Conservation (phyloP, 2,113 vertebrate genomes). For the Brachypteracias leptosomus region DNA sequence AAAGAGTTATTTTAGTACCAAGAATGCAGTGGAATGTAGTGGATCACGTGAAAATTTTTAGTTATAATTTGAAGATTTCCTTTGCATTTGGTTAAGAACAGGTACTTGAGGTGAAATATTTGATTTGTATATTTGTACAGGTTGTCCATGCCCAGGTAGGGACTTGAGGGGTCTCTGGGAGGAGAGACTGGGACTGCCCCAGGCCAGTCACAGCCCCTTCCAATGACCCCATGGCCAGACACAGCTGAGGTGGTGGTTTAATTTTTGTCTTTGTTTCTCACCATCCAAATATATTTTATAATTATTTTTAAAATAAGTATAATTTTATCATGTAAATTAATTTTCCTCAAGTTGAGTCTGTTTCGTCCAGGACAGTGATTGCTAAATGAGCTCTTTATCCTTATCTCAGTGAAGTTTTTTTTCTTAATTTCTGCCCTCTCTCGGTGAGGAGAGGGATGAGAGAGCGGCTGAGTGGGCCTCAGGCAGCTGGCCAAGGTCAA, state of each 20-base stretch:
- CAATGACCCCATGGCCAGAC: too few relatives aligned
- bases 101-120: neutral
- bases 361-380: neutral
- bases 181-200: neutral
- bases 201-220: neutral
- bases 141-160: rapidly evolving
- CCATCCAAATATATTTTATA: neutral
- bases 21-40: too few relatives aligned
- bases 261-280: neutral
- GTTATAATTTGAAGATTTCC: neutral
- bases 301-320: too few relatives aligned
- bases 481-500: neutral
- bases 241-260: neutral
- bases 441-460: neutral
- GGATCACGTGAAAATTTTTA: neutral
- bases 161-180: neutral
- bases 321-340: neutral
- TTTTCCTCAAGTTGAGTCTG: neutral
- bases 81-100: neutral
- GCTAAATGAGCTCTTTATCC: neutral
- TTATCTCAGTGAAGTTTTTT: neutral
- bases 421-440: neutral
- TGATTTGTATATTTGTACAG: neutral
- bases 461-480: neutral
- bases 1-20: neutral